Percentiles rank a stretch among this genome's conserved stretches.
These are phyloP conservation scores for Villa cingulata DNA, from an alignment of 2,888 invertebrate species.

Conservation along the genomic window DNA sequence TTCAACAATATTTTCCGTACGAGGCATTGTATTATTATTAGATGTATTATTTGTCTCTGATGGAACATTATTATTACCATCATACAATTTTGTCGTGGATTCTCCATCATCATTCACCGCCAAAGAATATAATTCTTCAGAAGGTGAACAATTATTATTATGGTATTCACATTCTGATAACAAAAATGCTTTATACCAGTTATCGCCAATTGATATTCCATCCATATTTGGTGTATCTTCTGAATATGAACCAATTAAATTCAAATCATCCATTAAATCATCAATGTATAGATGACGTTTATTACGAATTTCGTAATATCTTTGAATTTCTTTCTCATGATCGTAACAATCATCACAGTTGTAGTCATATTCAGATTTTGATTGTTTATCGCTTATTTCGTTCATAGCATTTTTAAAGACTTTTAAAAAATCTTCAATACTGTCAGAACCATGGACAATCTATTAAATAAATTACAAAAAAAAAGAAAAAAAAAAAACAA, in stretches of 20 bases:
- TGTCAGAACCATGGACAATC: neutral
- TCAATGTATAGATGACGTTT: no score
- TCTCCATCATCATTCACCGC: no score
- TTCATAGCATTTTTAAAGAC: conserved; percentile 1
- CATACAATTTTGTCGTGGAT: no score
- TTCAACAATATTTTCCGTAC: no score
- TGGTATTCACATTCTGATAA: no score
- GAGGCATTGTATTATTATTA: no score
- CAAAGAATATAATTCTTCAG: no score
- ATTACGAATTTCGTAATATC: neutral
- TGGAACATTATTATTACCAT: no score
- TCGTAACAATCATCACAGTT: no score
- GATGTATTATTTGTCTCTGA: no score
- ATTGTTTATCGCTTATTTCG: conserved; percentile 10
- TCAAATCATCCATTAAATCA: conserved; percentile 5
- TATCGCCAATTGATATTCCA: neutral
- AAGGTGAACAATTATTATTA: no score
- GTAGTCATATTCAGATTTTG: neutral
- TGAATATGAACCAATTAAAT: neutral
- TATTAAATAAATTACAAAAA: neutral
- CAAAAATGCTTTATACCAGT: neutral
- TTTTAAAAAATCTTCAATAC: conserved; percentile 6
- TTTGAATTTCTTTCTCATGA: no score
- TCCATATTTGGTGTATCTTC: neutral
- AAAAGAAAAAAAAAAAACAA: neutral